phyloP scores from a whole-genome alignment of 2,113 vertebrate species.

The Rostratula benghalensis region DNA sequence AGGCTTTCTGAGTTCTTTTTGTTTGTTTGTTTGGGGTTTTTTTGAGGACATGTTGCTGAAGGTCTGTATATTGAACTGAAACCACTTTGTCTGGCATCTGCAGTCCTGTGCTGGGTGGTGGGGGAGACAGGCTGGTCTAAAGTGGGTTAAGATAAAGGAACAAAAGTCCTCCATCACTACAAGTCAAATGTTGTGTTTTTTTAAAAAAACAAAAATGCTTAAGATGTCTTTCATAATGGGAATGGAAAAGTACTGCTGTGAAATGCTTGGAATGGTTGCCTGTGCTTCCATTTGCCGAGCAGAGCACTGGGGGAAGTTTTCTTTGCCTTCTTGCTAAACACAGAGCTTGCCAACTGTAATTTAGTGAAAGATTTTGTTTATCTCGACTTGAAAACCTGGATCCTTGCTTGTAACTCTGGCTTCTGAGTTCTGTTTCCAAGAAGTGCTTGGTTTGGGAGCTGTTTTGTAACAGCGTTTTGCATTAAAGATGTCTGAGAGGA shows the following conservation, averaged over 20 bases:
- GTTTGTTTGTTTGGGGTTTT: too few species aligned
- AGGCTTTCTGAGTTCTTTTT: background rate
- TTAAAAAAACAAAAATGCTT: background rate
- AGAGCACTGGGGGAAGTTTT: background rate
- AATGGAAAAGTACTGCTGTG: background rate
- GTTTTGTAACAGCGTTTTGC: conserved; percentile 37
- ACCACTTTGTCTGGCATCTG: background rate
- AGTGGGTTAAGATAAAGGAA: background rate
- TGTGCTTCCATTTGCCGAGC: background rate
- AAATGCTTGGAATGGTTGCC: background rate
- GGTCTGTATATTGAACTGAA: background rate
- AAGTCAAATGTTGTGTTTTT: background rate
- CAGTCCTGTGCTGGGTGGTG: background rate
- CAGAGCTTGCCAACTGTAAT: conserved; percentile 33
- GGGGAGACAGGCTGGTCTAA: background rate
- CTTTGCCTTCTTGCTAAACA: conserved; percentile 20
- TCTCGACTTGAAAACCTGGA: background rate
- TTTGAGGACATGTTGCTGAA: background rate
- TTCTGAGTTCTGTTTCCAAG: background rate
- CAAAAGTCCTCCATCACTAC: background rate
- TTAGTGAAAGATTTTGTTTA: conserved; percentile 38
- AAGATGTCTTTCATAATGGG: background rate
- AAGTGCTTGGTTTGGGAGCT: conserved; percentile 29
- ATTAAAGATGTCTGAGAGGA: background rate
- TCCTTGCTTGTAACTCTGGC: background rate